Percentiles rank a stretch among this genome's conserved stretches.
phyloP scores from a whole-genome alignment of 2,888 invertebrate species.

The Rhagonycha fulva region DNA sequence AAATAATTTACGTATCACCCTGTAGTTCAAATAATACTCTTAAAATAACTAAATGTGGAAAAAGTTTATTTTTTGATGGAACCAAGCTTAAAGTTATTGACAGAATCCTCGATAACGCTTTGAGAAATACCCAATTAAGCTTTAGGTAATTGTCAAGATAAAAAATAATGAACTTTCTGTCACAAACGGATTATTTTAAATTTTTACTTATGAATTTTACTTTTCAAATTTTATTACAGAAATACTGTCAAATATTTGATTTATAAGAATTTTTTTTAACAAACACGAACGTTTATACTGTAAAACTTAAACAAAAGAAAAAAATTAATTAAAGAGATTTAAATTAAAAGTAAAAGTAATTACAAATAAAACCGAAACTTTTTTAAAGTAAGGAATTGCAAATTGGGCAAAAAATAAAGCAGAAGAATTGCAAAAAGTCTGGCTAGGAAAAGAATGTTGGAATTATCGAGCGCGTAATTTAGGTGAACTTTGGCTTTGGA shows the following conservation, averaged over 20 bases:
- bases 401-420: not conserved
- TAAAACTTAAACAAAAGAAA: not conserved
- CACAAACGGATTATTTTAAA: not conserved
- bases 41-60: not conserved
- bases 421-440: not conserved
- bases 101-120: not conserved
- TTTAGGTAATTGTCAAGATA: too few species aligned
- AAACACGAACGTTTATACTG: not conserved
- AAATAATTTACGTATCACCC: not conserved
- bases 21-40: not conserved
- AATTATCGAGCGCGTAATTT: not conserved
- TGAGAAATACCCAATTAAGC: not conserved
- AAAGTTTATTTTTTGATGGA: not conserved
- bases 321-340: not conserved
- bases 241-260: not conserved
- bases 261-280: not conserved
- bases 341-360: not conserved
- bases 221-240: not conserved
- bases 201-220: not conserved
- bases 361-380: not conserved
- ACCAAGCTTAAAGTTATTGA: not conserved
- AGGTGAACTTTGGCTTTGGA: not conserved
- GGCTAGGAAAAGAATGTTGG: not conserved
- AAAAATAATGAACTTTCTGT: not conserved
- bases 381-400: not conserved